Base-by-base conservation (phyloP, 1,140 invertebrate species). In the Stenopsyche tienmushanensis region DNA sequence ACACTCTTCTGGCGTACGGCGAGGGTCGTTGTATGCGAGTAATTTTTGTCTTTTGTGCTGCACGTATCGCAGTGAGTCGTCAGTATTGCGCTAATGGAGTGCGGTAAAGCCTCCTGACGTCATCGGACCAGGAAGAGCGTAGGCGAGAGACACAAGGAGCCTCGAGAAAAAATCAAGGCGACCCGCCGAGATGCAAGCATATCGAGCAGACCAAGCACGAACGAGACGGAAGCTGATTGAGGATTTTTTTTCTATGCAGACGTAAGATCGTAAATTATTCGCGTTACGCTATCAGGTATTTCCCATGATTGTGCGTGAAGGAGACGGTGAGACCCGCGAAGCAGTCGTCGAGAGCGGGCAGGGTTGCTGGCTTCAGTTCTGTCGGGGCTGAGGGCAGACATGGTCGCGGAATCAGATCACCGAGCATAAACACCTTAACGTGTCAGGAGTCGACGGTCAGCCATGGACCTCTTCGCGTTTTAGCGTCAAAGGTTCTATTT, bases 301-400 rank as follows among this genome's bases (percentile, higher is more conserved):
- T 69, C 67, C 67, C 67, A 69, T 69, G 67, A 69, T 69, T 69
- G 67, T 69, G 67, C 64, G 64, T 64, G 67, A 69, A 66, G 29
- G 67, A 63, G 67, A 69, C 64, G 64, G 64, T 63, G 23, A 53
- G 59, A 69, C 25, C 13, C 3, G 53, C 24, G 7, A 21, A 15
- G 39, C 24, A 24, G 49, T 50, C 50, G 45, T 42, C 13, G 45
- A 60, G 62, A 68, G 62, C 66, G 57, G 29, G 66, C 44, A 3
- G 54, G 59, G 26, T 34, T 15, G 59, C 20, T 25, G 7, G 29
- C 8, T 44, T 69, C 59, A 69, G 67, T 69, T 63, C 53, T 50
- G 26, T 24, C 64, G 64, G 62, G 34, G 44, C 67, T 69, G 44
- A 65, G 67, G 67, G 67, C 47, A 26, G 15, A 59, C 60, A 52